Conservation (phyloP, 35 echinoderm and acorn worm species). For the Antedon bifida region DNA sequence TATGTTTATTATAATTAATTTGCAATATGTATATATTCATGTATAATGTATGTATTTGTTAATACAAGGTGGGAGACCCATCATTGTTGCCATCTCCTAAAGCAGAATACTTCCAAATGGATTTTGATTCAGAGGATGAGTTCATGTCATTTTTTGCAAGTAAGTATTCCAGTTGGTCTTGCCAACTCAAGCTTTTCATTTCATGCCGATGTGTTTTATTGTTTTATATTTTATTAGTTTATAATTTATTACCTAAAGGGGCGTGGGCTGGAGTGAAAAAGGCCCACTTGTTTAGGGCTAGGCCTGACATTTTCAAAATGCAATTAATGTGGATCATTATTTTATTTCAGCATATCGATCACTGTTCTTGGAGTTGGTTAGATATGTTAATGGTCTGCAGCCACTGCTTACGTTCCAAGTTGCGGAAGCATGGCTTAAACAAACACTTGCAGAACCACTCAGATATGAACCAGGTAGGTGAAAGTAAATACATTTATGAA, state of each 20-base stretch:
- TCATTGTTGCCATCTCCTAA: conserved; percentile 41
- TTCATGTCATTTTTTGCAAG: conserved; percentile 73
- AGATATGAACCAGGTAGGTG: conserved; percentile 47
- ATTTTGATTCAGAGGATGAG: conserved; percentile 90
- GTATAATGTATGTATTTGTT: background rate
- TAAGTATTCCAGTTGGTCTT: conserved; percentile 11
- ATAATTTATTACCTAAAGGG: no score
- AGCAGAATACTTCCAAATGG: conserved; percentile 55
- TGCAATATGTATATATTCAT: no score
- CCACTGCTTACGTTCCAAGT: conserved; percentile 41
- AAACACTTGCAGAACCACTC: conserved; percentile 35
- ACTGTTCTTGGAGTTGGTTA: conserved; percentile 51
- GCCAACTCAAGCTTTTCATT: background rate
- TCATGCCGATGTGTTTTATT: no score
- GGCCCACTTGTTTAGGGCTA: no score
- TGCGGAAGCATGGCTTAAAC: conserved; percentile 45
- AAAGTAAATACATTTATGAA: no score
- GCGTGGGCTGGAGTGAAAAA: no score
- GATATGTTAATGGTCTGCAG: conserved; percentile 22
- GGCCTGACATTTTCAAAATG: no score
- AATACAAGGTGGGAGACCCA: conserved; percentile 45
- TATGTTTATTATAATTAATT: no score
- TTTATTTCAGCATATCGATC: conserved; percentile 49
- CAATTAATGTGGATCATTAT: no score
- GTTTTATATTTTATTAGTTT: no score